Evolutionary conservation across 2,797 vertebrate genomes (phyloP), one percentile per base, ranked within the genome.

Genomic region (Sphenopsis melanotis): DNA sequence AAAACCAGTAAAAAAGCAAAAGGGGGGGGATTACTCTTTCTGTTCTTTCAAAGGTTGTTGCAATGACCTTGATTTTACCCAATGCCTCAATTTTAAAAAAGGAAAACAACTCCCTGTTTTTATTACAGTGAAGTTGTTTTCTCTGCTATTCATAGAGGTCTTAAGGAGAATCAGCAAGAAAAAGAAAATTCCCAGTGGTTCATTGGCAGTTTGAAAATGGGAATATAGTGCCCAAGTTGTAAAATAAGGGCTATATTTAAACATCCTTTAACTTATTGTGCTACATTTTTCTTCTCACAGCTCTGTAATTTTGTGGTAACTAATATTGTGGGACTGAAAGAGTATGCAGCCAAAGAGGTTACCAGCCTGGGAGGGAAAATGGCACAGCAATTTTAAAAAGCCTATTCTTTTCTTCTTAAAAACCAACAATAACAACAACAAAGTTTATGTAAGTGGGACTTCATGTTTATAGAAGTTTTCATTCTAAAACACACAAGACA

Each of bases 231-330:
- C 84, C 89, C 88, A 87, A 68, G 47, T 47, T 81, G 90, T 61
- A 94, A 94, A 94, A 69, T 59, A 61, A 91, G 74, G 34, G 72
- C 68, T 83, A 83, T 79, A 53, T 90, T 96, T 96, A 88, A 95
- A 84, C 14, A 86, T 92, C 57, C 71, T 97, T 95, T 90, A 53
- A 93, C 79, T 42, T 94, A 93, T 71, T 77, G 64, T 95, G 83
- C 76, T 86, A 86, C 52, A 83, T 86, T 89, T 97, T 71, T 60
- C 91, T 91, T 92, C 94, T 96, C 81, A 69, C 15, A 83, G 49
- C 65, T 94, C 95, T 96, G 32, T 91, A 91, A 94, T 95, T 97
- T 96, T 75, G 17, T 90, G 83, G 89, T 93, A 90, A 88, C 83
- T 89, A 78, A 95, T 78, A 68, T 32, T 55, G 55, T 90, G 32